Evolutionary conservation across 2,113 vertebrate genomes (phyloP).

Genomic region (Hemichromis elongatus): DNA sequence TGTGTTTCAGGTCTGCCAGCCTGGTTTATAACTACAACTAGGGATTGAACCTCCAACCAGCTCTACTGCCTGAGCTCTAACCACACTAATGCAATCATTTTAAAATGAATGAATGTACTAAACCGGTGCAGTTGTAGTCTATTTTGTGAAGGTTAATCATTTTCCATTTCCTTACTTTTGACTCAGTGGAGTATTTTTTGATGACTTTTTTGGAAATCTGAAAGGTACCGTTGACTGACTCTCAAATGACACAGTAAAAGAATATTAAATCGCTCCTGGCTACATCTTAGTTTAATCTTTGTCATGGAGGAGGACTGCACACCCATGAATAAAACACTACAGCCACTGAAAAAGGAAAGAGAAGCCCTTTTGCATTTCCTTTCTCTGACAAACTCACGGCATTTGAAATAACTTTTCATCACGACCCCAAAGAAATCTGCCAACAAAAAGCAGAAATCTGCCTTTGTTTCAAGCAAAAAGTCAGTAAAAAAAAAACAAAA

Average conservation of each 20-base stretch:
- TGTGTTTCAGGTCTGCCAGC: not conserved
- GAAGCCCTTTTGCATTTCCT: not conserved
- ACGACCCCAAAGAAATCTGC: not conserved
- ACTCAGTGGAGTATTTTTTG: accelerated
- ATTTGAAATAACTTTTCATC: not conserved
- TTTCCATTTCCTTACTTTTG: not conserved
- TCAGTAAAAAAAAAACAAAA: no score
- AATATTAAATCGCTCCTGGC: not conserved
- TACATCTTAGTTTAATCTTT: not conserved
- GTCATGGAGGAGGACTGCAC: not conserved
- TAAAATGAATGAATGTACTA: not conserved
- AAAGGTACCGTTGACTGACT: not conserved
- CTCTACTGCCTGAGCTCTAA: not conserved
- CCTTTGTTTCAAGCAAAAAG: not conserved
- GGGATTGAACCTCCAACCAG: not conserved
- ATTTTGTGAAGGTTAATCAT: not conserved
- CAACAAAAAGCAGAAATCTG: not conserved
- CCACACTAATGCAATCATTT: not conserved
- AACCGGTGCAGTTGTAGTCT: accelerated
- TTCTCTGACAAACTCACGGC: not conserved
- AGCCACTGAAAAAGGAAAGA: not conserved
- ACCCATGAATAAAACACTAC: not conserved
- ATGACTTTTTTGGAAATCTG: not conserved
- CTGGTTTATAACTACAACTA: accelerated
- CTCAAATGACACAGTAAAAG: not conserved